These are phyloP conservation scores for Phoebastria nigripes DNA, from an alignment of 2,797 vertebrate species.

Conservation along the genomic window DNA sequence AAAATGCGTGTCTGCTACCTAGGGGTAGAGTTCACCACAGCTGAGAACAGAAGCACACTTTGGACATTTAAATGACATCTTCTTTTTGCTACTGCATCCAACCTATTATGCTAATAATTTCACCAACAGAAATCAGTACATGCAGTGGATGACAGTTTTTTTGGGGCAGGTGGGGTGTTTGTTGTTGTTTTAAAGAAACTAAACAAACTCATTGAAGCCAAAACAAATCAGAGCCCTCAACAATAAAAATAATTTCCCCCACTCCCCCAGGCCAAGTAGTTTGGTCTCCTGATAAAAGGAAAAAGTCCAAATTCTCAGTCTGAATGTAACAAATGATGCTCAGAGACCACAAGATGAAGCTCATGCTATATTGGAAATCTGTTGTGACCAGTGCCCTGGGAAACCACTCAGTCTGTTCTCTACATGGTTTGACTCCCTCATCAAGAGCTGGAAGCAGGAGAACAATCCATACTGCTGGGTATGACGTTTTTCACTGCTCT, in stretches of 20 bases:
- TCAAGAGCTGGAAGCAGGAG: neutral
- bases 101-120: neutral
- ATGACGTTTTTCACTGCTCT: neutral
- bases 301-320: neutral
- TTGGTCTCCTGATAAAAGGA: neutral
- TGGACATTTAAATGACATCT: neutral
- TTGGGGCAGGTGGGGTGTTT: rapidly evolving
- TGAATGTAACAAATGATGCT: neutral
- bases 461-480: neutral
- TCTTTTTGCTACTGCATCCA: neutral
- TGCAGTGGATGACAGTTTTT: neutral
- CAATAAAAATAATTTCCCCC: neutral
- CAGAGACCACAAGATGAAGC: neutral
- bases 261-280: neutral
- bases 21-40: neutral
- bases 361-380: neutral
- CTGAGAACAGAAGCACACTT: neutral
- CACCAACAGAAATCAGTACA: neutral
- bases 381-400: neutral
- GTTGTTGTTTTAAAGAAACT: neutral
- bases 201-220: neutral
- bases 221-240: neutral
- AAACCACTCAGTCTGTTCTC: neutral
- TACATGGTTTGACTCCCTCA: neutral
- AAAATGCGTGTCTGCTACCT: neutral